phyloP scores from a whole-genome alignment of 2,888 invertebrate genomes.

The Sympetrum striolatum region DNA sequence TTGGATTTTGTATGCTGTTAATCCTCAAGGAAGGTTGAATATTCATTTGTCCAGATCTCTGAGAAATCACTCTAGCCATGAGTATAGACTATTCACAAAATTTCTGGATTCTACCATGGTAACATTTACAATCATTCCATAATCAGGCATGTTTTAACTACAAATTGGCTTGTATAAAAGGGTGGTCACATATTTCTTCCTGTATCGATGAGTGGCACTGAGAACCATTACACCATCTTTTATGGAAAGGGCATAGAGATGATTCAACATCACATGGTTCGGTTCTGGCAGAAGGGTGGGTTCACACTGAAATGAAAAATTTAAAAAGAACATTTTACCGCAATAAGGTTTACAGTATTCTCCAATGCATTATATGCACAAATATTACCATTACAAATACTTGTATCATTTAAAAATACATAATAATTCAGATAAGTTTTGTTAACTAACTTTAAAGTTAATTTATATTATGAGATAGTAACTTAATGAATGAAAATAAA shows the following conservation, averaged over 20 bases:
- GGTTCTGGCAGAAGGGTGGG: conserved; percentile 99
- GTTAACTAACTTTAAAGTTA: no score
- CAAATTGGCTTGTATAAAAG: conserved; percentile 95
- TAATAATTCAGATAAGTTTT: no score
- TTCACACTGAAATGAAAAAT: conserved; percentile 79
- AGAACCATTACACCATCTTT: conserved; percentile 99
- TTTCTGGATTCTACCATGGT: conserved; percentile 35
- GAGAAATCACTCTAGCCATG: not conserved
- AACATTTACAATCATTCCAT: conserved; percentile 40
- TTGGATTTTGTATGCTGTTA: not conserved
- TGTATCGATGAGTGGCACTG: conserved; percentile 96
- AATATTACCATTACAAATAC: no score
- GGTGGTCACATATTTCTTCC: conserved; percentile 99
- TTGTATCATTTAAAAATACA: no score
- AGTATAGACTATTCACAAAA: conserved; percentile 30
- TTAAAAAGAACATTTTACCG: not conserved
- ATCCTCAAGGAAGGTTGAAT: not conserved
- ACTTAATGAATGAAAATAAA: no score
- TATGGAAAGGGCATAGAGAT: conserved; percentile 98
- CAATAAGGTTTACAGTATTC: no score
- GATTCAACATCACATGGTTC: conserved; percentile 99
- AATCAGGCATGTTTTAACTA: not conserved
- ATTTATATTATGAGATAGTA: no score
- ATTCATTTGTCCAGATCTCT: conserved; percentile 31
- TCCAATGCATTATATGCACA: no score